These are phyloP conservation scores for Misgurnus mizolepis DNA, from an alignment of 2,113 vertebrate genomes.

Conservation along the genomic window DNA sequence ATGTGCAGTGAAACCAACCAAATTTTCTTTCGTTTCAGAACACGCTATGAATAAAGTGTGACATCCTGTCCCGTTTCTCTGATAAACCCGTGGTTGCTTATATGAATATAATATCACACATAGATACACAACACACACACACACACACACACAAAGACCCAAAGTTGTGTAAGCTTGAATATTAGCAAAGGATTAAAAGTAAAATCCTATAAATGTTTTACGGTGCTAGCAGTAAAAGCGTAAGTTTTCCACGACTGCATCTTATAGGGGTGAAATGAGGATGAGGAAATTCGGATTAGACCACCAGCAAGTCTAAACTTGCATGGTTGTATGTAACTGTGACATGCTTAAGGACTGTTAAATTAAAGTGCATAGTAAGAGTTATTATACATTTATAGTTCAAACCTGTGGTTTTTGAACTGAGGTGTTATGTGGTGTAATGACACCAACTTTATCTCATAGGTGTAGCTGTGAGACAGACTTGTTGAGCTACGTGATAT, in stretches of 20 bases:
- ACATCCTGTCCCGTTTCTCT: neutral
- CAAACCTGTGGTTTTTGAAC: neutral
- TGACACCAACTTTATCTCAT: neutral
- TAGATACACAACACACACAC: neutral
- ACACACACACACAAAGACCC: neutral
- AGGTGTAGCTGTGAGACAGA: neutral
- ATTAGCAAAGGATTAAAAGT: constrained; percentile 15
- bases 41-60: constrained; percentile 1
- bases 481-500: neutral
- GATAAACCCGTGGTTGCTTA: neutral
- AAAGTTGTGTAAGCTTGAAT: neutral
- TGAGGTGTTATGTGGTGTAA: neutral
- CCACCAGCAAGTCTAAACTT: constrained; percentile 1
- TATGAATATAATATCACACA: neutral
- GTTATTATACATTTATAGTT: neutral
- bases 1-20: no score
- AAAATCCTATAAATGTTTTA: constrained; percentile 8
- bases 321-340: neutral
- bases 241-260: constrained; percentile 19
- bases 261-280: constrained; percentile 14
- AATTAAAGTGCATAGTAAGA: constrained; percentile 9
- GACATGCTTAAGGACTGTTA: neutral
- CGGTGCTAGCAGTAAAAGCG: neutral
- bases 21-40: neutral
- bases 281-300: neutral